phyloP scores from a whole-genome alignment of 1,140 invertebrate genomes.

The Euura saliciscinereae region DNA sequence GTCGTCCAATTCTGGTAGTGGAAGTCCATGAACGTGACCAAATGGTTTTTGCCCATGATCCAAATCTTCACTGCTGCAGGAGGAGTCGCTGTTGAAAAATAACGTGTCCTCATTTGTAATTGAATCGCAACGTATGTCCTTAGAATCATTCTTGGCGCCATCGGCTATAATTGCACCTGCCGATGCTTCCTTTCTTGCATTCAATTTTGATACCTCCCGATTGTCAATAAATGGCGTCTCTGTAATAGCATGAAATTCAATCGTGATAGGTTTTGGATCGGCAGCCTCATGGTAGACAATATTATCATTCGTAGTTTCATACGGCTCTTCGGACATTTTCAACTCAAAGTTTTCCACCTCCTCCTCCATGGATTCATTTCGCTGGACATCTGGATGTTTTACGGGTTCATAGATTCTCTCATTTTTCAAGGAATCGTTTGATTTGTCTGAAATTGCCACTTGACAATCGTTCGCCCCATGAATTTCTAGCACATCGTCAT shows the following conservation, averaged over 20 bases:
- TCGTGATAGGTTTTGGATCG: neutral
- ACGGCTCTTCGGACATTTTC: neutral
- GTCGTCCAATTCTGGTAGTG: constrained; percentile 28
- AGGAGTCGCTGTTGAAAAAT: neutral
- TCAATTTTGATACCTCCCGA: constrained; percentile 23
- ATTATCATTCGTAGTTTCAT: neutral
- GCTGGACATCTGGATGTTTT: neutral
- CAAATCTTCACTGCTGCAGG: neutral
- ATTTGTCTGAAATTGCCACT: neutral
- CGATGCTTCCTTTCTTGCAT: constrained; percentile 1
- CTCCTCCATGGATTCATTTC: neutral
- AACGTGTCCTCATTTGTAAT: neutral
- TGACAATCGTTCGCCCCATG: neutral
- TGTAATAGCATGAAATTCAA: constrained; percentile 5
- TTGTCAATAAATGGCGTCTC: constrained; percentile 25
- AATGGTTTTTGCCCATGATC: constrained; percentile 14
- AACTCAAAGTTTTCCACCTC: neutral
- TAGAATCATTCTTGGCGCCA: neutral
- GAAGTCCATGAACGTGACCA: constrained; percentile 22
- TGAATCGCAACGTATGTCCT: neutral
- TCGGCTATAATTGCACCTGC: neutral
- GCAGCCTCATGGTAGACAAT: neutral
- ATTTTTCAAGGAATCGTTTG: neutral
- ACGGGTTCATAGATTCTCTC: neutral
- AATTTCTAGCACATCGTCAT: neutral